Percentiles rank a stretch among this genome's conserved stretches.
Conservation (phyloP, 2,888 invertebrate species). For the Brachycybe producta region DNA sequence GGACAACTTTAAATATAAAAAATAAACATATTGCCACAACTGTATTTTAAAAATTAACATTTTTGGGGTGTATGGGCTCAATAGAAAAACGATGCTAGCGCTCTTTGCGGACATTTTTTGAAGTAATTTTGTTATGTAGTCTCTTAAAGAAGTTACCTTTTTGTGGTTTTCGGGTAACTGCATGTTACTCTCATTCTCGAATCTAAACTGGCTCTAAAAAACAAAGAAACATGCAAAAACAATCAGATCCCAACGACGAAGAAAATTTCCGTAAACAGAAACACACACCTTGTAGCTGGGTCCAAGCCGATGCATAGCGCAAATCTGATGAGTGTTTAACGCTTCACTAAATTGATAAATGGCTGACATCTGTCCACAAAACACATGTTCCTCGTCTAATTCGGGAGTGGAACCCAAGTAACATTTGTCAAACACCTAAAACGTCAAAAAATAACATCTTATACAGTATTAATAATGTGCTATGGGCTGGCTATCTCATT, state of each 20-base stretch:
- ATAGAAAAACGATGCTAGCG: too few species aligned
- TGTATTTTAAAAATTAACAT: too few species aligned
- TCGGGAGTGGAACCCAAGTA: constrained; percentile 97
- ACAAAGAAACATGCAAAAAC: constrained; percentile 29
- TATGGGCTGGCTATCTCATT: too few species aligned
- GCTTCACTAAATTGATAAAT: constrained; percentile 98
- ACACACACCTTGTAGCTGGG: constrained; percentile 87
- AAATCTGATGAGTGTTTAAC: constrained; percentile 91
- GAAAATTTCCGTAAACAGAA: not conserved
- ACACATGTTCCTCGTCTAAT: constrained; percentile 88
- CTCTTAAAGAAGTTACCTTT: constrained; percentile 53
- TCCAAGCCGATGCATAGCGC: constrained; percentile 95
- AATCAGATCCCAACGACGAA: not conserved
- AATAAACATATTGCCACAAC: too few species aligned
- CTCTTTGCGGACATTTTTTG: too few species aligned
- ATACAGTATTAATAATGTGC: too few species aligned
- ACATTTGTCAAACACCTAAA: constrained; percentile 96
- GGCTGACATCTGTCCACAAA: constrained; percentile 99
- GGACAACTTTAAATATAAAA: too few species aligned
- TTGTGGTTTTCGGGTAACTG: constrained; percentile 96
- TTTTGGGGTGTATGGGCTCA: too few species aligned
- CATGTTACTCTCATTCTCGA: constrained; percentile 98
- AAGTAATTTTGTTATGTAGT: too few species aligned
- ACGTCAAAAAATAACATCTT: constrained; percentile 24
- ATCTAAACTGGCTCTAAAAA: constrained; percentile 94